Evolutionary conservation across 2,113 vertebrate genomes (phyloP).

Genomic region (Mesitornis unicolor): DNA sequence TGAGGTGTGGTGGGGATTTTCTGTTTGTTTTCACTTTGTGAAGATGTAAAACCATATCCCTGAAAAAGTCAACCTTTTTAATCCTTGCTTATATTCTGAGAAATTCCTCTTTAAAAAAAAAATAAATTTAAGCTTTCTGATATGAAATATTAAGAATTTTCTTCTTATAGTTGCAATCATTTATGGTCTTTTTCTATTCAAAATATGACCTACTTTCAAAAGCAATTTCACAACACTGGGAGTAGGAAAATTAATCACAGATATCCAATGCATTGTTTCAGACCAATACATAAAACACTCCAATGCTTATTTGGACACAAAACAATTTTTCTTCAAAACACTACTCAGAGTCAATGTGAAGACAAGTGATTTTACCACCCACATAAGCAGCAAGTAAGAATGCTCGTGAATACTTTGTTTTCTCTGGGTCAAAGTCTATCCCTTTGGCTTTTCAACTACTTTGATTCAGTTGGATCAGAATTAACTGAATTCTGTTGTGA

Average conservation of each 20-base stretch:
- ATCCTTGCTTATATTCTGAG: not conserved
- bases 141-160: not conserved
- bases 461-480: not conserved
- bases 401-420: not conserved
- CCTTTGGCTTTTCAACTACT: not conserved
- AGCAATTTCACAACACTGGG: not conserved
- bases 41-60: not conserved
- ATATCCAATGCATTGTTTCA: not conserved
- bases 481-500: not conserved
- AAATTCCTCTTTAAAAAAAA: not conserved
- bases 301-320: not conserved
- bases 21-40: not conserved
- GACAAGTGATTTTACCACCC: not conserved
- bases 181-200: not conserved
- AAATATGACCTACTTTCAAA: conserved; percentile 12
- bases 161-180: not conserved
- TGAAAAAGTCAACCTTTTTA: not conserved
- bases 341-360: not conserved
- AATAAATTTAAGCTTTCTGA: not conserved
- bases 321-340: not conserved
- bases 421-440: not conserved
- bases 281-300: not conserved
- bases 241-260: not conserved
- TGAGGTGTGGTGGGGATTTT: not conserved
- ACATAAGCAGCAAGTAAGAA: not conserved